These are phyloP conservation scores for Ailurus styani DNA, from an alignment of 2,113 vertebrate genomes.

Conservation along the genomic window DNA sequence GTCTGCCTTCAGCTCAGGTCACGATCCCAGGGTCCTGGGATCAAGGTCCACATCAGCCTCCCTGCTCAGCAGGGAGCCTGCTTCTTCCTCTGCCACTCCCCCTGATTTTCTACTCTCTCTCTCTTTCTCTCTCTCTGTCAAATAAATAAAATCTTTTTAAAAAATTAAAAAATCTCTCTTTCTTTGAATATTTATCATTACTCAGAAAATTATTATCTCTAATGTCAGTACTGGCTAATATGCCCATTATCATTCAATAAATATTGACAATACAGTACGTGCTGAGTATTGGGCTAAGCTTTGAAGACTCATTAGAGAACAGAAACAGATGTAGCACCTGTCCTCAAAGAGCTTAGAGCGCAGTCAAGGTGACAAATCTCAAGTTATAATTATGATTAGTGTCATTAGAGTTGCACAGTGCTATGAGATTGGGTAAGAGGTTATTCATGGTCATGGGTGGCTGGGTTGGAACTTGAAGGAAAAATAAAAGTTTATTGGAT, in stretches of 20 bases:
- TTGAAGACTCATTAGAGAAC: not conserved
- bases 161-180: not conserved
- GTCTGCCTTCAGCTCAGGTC: no score
- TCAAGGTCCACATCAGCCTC: no score
- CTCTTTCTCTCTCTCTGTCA: no score
- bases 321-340: not conserved
- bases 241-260: not conserved
- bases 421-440: not conserved
- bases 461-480: not conserved
- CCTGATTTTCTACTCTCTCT: no score
- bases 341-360: not conserved
- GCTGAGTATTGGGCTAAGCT: not conserved
- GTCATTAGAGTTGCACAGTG: not conserved
- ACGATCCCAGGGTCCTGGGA: no score
- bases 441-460: not conserved
- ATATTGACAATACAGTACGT: not conserved
- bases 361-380: not conserved
- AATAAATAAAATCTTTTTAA: no score
- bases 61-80: no score
- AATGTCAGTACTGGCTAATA: not conserved
- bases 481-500: not conserved
- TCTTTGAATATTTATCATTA: not conserved
- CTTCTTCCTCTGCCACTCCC: no score
- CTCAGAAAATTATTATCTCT: not conserved
- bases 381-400: not conserved